Percentiles rank a stretch among this genome's conserved stretches.
phyloP scores from a whole-genome alignment of 1,140 invertebrate species.

The Ceratoteleas bidentatus region DNA sequence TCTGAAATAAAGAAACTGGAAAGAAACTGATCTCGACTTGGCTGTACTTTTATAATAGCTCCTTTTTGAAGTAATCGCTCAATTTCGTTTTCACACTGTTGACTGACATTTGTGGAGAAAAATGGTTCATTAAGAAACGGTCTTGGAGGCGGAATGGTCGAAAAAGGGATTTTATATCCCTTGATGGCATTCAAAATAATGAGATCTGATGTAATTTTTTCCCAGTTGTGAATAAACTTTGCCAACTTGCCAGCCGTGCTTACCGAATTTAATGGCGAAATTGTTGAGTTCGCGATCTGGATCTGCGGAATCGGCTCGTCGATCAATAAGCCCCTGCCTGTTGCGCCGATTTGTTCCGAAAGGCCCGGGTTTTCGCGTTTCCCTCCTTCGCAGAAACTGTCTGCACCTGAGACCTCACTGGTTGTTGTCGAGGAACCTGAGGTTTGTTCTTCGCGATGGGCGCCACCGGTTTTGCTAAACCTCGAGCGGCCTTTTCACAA shows the following conservation, averaged over 20 bases:
- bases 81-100: conserved; percentile 1
- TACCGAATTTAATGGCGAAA: conserved; percentile 8
- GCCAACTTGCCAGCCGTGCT: conserved; percentile 6
- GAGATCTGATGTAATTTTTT: conserved; percentile 5
- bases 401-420: background rate
- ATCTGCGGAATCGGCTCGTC: background rate
- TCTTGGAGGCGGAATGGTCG: background rate
- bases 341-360: background rate
- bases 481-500: conserved; percentile 17
- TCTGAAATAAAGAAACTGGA: conserved; percentile 5
- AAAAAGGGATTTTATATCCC: conserved; percentile 23
- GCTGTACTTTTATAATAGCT: background rate
- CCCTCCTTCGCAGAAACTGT: background rate
- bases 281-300: background rate
- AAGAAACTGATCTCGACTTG: background rate
- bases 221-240: background rate
- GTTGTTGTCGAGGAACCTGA: background rate
- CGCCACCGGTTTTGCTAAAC: conserved; percentile 1
- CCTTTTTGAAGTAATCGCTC: background rate
- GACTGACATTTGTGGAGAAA: background rate
- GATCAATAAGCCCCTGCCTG: background rate
- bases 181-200: background rate
- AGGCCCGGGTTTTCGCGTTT: conserved; percentile 6
- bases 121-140: background rate
- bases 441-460: background rate